These are phyloP conservation scores for Haliaeetus leucogaster DNA, from an alignment of 2,113 vertebrate genomes.

Conservation along the genomic window DNA sequence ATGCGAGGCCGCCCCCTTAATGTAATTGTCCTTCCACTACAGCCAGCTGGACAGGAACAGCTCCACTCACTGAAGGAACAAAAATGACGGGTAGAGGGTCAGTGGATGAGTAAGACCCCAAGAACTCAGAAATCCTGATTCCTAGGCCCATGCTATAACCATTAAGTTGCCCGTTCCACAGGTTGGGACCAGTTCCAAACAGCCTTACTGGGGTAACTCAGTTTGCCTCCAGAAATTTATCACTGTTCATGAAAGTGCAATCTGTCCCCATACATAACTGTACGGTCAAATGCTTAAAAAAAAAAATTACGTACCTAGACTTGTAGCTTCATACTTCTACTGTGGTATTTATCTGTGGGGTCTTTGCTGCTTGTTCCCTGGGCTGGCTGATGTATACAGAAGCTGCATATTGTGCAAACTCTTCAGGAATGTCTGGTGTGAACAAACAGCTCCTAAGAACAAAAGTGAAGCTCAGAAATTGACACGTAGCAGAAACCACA, in stretches of 20 bases:
- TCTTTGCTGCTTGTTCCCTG: not conserved
- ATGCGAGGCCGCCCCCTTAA: not conserved
- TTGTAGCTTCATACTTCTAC: not conserved
- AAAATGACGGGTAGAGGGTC: not conserved
- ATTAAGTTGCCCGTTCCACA: not conserved
- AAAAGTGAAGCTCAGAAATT: not conserved
- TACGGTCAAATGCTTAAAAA: not conserved
- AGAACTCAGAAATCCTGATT: not conserved
- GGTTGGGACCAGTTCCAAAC: not conserved
- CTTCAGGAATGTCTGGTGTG: not conserved
- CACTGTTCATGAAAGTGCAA: not conserved
- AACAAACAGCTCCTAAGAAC: not conserved
- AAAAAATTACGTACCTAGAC: not conserved
- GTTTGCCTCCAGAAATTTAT: not conserved
- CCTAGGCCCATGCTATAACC: not conserved
- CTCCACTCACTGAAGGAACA: not conserved
- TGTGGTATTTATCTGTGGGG: not conserved
- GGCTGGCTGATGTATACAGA: not conserved
- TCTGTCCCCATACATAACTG: not conserved
- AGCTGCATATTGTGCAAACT: not conserved
- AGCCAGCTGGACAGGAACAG: not conserved
- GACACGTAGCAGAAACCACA: not conserved
- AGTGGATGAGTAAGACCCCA: not conserved
- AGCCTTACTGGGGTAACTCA: not conserved
- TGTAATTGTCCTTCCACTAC: not conserved